Evolutionary conservation across 2,797 vertebrate genomes (phyloP).

Genomic region (Urocyon cinereoargenteus): DNA sequence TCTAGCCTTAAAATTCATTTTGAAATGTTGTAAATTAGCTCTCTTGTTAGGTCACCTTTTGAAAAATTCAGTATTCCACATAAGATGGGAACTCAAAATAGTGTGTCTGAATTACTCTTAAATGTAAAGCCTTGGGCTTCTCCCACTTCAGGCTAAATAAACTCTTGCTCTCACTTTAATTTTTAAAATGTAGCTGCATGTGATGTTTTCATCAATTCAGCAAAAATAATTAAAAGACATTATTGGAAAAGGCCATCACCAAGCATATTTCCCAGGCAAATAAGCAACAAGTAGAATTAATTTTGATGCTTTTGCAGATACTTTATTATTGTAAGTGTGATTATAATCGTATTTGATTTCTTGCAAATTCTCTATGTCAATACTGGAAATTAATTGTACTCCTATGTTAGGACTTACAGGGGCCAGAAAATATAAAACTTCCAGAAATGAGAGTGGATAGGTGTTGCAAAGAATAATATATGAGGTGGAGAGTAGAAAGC

Average conservation of each 20-base stretch:
- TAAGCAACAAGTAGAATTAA: slow-evolving; percentile 73
- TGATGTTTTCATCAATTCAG: slow-evolving; percentile 71
- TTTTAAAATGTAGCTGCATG: slow-evolving; percentile 66
- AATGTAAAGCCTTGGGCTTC: neutral
- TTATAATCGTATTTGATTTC: slow-evolving; percentile 74
- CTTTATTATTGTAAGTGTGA: slow-evolving; percentile 71
- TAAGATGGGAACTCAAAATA: slow-evolving; percentile 21
- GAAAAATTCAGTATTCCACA: slow-evolving; percentile 1
- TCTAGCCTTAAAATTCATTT: slow-evolving; percentile 54
- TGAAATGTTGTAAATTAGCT: slow-evolving; percentile 49
- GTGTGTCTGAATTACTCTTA: slow-evolving; percentile 20
- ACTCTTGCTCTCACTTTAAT: slow-evolving; percentile 65
- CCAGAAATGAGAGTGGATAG: neutral
- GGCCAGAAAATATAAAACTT: slow-evolving; percentile 66
- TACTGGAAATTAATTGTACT: slow-evolving; percentile 68
- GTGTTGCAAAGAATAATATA: neutral
- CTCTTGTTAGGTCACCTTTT: slow-evolving; percentile 35
- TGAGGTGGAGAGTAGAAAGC: neutral
- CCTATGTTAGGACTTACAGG: slow-evolving; percentile 66
- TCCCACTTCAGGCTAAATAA: neutral
- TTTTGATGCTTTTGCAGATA: slow-evolving; percentile 63
- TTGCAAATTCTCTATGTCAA: slow-evolving; percentile 67
- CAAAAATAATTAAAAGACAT: slow-evolving; percentile 80
- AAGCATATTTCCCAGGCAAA: slow-evolving; percentile 73
- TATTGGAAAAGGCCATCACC: slow-evolving; percentile 69